Evolutionary conservation across 2,888 invertebrate genomes (phyloP), one percentile per base, ranked within the genome.

Genomic region (Polydrusus cervinus): DNA sequence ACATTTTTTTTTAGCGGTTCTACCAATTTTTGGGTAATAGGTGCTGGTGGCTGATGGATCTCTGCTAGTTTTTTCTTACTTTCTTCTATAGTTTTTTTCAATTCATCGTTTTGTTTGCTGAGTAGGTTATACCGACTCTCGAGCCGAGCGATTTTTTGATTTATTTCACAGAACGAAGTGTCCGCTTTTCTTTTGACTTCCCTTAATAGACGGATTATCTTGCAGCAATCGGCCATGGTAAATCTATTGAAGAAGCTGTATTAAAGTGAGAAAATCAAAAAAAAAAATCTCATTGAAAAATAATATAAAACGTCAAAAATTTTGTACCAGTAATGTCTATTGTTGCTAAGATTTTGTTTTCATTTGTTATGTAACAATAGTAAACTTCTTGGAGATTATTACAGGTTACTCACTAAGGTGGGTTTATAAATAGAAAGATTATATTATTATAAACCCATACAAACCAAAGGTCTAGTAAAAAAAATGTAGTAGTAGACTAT

Each of bases 111-210:
- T 30, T 70, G 70, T 30, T 53, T 61, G n/a, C 18, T 13, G 11
- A 70, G 38, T 8, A 70, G 1, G 14, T 57, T 57, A 20, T 66
- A 71, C 13, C 53, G 40, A 13, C 71, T 67, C 49, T 73, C 67
- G 18, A 73, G 51, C 3, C 51, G 34, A 7, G 67, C 20, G 30
- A 73, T 61, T 67, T 73, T 73, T 5, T 60, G 20, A n/a, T 73
- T 73, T 43, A 73, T 67, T 20, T 67, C 67, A 25, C 18, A 34
- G 40, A 69, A 69, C 2, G 57, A 60, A 11, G 45, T 14, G 13
- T 69, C 69, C 1, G 69, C 69, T 47, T 60, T 69, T 40, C 69
- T 55, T 60, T 69, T 69, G 0, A 69, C 47, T 47, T 69, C 69
- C 18, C 60, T 67, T 2, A 67, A 25, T 3, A 70, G 18, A 8